phyloP scores from a whole-genome alignment of 1,140 invertebrate species.

The Drosophila lacertosa region DNA sequence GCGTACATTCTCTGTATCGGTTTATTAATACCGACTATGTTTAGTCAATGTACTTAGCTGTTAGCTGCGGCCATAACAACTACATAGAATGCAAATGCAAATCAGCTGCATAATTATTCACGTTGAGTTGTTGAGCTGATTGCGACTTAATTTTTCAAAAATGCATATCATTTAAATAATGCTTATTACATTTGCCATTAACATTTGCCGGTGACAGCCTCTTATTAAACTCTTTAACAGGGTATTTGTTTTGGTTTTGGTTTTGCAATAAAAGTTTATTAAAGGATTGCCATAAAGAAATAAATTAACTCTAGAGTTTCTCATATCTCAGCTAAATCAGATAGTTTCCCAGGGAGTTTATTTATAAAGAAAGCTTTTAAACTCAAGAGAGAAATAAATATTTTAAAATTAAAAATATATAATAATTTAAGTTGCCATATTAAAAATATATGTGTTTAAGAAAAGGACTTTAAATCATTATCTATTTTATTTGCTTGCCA shows the following conservation, averaged over 20 bases:
- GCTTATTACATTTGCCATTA: not conserved
- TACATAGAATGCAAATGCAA: constrained; percentile 1
- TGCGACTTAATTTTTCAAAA: constrained; percentile 12
- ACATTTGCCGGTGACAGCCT: not conserved
- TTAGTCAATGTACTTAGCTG: not conserved
- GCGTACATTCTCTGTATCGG: constrained; percentile 4
- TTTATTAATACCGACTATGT: constrained; percentile 8
- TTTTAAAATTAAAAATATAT: too few relatives aligned
- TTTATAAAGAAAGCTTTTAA: too few relatives aligned
- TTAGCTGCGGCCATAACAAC: not conserved
- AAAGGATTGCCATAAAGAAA: too few relatives aligned
- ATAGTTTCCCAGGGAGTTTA: too few relatives aligned
- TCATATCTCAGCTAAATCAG: too few relatives aligned
- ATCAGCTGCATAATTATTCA: constrained; percentile 17
- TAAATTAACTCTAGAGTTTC: too few relatives aligned
- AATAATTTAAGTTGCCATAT: too few relatives aligned
- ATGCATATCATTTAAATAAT: constrained; percentile 6
- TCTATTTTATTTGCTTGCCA: not conserved
- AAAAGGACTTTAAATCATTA: not conserved
- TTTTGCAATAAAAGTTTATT: too few relatives aligned
- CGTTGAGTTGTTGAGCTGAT: constrained; percentile 3
- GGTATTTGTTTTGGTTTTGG: too few relatives aligned
- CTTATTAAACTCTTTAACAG: too few relatives aligned
- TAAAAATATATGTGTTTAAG: too few relatives aligned
- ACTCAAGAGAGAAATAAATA: too few relatives aligned